A percentile compares a stretch with the other conserved stretches of the same genome.
Evolutionary conservation across 1,140 invertebrate genomes (phyloP).

Genomic region (Eriosoma lanigerum): DNA sequence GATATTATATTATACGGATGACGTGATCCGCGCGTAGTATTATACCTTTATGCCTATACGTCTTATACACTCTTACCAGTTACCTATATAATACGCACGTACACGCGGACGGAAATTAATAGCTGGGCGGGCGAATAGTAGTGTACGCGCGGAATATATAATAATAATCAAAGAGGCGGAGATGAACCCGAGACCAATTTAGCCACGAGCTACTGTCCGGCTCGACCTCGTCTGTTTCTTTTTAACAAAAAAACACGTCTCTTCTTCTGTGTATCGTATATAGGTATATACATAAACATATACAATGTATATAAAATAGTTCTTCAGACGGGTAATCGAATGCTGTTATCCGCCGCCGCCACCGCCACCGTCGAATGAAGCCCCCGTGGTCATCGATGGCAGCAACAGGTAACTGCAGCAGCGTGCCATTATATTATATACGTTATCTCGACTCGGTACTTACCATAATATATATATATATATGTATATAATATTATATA

Average conservation of each 20-base stretch:
- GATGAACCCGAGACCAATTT: slow-evolving; percentile 44
- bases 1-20: too few species aligned
- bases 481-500: slow-evolving; percentile 9
- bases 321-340: neutral
- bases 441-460: too few species aligned
- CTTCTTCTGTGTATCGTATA: neutral
- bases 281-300: neutral
- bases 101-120: slow-evolving; percentile 25
- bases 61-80: too few species aligned
- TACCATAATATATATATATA: neutral
- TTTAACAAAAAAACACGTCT: neutral
- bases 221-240: neutral
- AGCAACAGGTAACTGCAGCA: neutral
- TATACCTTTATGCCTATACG: too few species aligned
- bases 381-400: neutral
- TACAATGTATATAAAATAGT: neutral
- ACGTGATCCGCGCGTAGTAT: too few species aligned
- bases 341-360: neutral
- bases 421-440: neutral
- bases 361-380: slow-evolving; percentile 13
- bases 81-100: too few species aligned
- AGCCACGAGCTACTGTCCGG: slow-evolving; percentile 49
- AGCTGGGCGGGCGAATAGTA: slow-evolving; percentile 26
- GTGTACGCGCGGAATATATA: neutral
- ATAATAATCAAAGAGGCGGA: slow-evolving; percentile 43